Percentiles rank a stretch among this genome's conserved stretches.
phyloP scores from a whole-genome alignment of 1,140 invertebrate species.

The Zaprionus gabonicus region DNA sequence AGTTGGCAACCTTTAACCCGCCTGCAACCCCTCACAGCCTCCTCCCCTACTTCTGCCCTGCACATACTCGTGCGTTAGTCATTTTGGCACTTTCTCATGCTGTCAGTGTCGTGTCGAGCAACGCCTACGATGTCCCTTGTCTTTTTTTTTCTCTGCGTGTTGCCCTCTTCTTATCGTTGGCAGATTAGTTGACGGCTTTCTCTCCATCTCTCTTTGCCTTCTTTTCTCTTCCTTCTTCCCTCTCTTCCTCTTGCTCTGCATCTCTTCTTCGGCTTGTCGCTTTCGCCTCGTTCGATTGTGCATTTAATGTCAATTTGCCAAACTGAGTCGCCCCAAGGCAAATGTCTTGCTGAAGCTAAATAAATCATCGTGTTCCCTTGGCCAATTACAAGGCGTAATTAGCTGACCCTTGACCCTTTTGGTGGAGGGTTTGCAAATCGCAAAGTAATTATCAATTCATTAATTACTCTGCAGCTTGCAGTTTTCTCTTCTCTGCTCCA shows the following conservation, averaged over 20 bases:
- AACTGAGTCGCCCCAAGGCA: conserved; percentile 32
- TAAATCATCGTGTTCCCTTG: conserved; percentile 46
- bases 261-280: conserved; percentile 19
- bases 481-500: not conserved
- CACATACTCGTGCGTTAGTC: conserved; percentile 66
- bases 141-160: conserved; percentile 6
- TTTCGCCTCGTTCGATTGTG: conserved; percentile 61
- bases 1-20: not conserved
- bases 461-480: not conserved
- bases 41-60: not conserved
- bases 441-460: conserved; percentile 14
- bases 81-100: conserved; percentile 79
- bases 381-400: conserved; percentile 51
- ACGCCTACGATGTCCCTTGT: conserved; percentile 53
- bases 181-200: conserved; percentile 61
- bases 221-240: not conserved
- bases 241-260: not conserved
- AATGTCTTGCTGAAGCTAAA: conserved; percentile 57
- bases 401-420: conserved; percentile 20
- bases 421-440: not conserved
- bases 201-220: conserved; percentile 16
- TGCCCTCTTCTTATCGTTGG: conserved; percentile 27
- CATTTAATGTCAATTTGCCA: conserved; percentile 74
- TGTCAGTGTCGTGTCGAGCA: conserved; percentile 64
- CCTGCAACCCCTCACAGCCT: too few species aligned